Percentiles rank a stretch among this genome's conserved stretches.
Evolutionary conservation across 2,888 invertebrate species (phyloP).

Genomic region (Cheilosia variabilis): DNA sequence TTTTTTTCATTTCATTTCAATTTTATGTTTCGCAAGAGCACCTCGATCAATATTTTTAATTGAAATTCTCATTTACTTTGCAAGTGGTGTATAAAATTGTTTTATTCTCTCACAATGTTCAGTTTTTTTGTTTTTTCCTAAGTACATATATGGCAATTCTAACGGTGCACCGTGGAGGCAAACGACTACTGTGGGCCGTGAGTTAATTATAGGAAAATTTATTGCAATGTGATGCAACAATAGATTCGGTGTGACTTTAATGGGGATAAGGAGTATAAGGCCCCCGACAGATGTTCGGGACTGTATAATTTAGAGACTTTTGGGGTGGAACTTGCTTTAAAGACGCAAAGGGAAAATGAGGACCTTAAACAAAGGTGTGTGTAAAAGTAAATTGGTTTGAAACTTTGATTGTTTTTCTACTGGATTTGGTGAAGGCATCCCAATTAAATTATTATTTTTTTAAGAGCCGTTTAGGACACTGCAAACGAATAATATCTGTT

Average conservation of each 20-base stretch:
- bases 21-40: conserved; percentile 55
- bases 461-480: no score
- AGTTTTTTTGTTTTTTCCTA: neutral
- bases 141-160: conserved; percentile 4
- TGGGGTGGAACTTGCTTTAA: neutral
- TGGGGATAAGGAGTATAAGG: no score
- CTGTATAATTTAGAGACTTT: neutral
- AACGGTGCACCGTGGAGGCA: conserved; percentile 4
- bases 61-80: conserved; percentile 62
- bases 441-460: no score
- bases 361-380: no score
- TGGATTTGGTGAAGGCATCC: no score
- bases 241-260: conserved; percentile 36
- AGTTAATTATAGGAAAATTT: conserved; percentile 38
- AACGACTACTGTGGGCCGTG: conserved; percentile 6
- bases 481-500: no score
- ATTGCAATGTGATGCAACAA: conserved; percentile 51
- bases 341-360: no score
- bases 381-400: no score
- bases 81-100: neutral
- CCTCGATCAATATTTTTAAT: conserved; percentile 63
- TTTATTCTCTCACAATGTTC: neutral
- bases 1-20: conserved; percentile 29
- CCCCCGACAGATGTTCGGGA: neutral
- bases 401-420: no score